Conservation (phyloP, 2,888 invertebrate species). For the Empis stercorea region DNA sequence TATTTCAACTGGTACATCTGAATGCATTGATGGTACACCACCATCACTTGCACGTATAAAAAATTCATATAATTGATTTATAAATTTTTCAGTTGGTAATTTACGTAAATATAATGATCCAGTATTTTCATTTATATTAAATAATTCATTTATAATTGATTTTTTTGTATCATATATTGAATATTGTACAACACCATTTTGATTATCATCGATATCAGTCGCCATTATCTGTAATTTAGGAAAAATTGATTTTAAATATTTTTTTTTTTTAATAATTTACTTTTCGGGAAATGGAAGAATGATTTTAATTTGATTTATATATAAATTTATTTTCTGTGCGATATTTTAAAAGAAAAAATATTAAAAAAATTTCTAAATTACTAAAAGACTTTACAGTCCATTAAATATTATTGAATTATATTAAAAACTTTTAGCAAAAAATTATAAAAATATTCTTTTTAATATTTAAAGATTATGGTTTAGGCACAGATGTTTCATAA, state of each 20-base stretch:
- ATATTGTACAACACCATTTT: conserved; percentile 59
- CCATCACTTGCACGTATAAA: conserved; percentile 80
- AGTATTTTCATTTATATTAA: conserved; percentile 59
- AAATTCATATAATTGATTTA: conserved; percentile 69
- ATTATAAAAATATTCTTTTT: not conserved
- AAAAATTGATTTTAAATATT: conserved; percentile 14
- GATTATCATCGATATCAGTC: conserved; percentile 64
- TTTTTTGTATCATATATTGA: conserved; percentile 59
- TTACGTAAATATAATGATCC: conserved; percentile 60
- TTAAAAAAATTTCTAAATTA: not conserved
- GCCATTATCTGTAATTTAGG: conserved; percentile 45
- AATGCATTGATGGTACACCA: conserved; percentile 60
- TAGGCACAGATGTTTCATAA: too few species aligned
- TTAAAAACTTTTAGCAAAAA: not conserved
- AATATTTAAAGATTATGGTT: too few species aligned
- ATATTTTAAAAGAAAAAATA: conserved; percentile 7
- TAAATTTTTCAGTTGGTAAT: conserved; percentile 46
- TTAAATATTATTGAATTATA: not conserved
- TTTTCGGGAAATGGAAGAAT: too few species aligned
- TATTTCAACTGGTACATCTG: conserved; percentile 71
- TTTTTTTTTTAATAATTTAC: not conserved
- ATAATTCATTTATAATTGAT: conserved; percentile 50
- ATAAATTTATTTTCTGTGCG: not conserved
- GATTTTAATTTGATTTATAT: too few species aligned
- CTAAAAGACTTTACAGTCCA: not conserved